A percentile compares a stretch with the other conserved stretches of the same genome.
Conservation (phyloP, 2,888 invertebrate species). For the Drosophila pegasa region DNA sequence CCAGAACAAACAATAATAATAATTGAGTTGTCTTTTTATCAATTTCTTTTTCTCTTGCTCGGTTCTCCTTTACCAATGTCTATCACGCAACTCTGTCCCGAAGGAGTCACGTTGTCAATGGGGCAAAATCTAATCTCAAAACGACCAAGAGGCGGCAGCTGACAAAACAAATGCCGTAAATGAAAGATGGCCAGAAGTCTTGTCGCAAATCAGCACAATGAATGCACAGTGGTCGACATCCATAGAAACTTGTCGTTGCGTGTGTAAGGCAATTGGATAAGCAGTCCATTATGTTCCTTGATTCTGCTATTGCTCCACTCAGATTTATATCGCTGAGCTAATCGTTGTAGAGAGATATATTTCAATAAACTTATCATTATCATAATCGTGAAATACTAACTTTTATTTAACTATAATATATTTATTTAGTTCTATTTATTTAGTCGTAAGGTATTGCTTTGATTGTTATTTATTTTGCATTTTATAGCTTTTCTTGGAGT, state of each 20-base stretch:
- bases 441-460: too few relatives aligned
- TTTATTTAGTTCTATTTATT: too few relatives aligned
- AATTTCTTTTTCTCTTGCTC: conserved; percentile 4
- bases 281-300: too few relatives aligned
- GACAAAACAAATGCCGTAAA: conserved; percentile 77
- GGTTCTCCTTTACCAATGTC: conserved; percentile 8
- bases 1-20: conserved; percentile 68
- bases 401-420: too few relatives aligned
- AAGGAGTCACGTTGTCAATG: conserved; percentile 62
- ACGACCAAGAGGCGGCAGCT: conserved; percentile 49
- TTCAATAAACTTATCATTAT: too few relatives aligned
- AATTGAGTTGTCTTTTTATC: conserved; percentile 59
- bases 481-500: not conserved
- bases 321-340: too few relatives aligned
- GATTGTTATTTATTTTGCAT: too few relatives aligned
- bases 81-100: conserved; percentile 37
- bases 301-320: too few relatives aligned
- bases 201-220: conserved; percentile 40
- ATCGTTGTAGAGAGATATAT: too few relatives aligned
- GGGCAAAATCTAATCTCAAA: conserved; percentile 68
- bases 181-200: conserved; percentile 66
- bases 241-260: not conserved
- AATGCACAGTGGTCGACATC: conserved; percentile 33
- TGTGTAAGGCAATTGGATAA: too few relatives aligned
- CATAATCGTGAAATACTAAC: too few relatives aligned